Base-by-base conservation (phyloP, 2,113 vertebrate species). In the Nothobranchius furzeri region DNA sequence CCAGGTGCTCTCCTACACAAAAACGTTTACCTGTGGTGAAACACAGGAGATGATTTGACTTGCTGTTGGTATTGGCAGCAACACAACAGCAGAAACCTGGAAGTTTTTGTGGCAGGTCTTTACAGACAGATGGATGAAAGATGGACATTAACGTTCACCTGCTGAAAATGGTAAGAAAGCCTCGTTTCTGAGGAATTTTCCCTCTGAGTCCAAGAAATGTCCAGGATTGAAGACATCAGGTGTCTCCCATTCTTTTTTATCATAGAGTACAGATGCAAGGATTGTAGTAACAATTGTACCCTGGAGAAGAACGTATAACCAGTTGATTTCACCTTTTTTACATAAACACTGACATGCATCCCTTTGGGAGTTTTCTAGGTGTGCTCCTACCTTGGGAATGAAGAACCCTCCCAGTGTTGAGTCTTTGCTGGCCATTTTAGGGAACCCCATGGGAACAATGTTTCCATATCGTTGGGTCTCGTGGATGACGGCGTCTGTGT, bases 161-260 rank as follows among this genome's bases (percentile, higher is more conserved):
- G 93, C 85, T 76, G 94, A 96, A 88, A 98, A 98, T 9, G 95
- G 94, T 61, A 96, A 67, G 79, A 97, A 97, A 67, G 93, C 87
- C 1, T 96, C 95, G 58, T 73, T 90, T 74, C 86, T 94, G 65
- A 88, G 88, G 77, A 96, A 95, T 64, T 89, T 90, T 55, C 95
- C 93, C 6, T 95, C 87, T 55, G 84, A 75, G 74, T 96, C 93
- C 89, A 96, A 85, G 79, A 97, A 97, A 77, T 96, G 95, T 42
- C 88, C 91, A 0, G 95, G 95, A 73, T 95, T 96, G 87, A 96
- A 96, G 1, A 58, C 84, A 60, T 94, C 79, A 0, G 95, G 93
- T 12, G 92, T 95, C 50, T 86, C 91, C 94, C 95, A 96, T 70
- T 94, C 93, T 0, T 78, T 72, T 17, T 93, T 92, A 84, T 96